Evolutionary conservation across 2,888 invertebrate genomes (phyloP), one percentile per base, ranked within the genome.

Genomic region (Elysia crispata): DNA sequence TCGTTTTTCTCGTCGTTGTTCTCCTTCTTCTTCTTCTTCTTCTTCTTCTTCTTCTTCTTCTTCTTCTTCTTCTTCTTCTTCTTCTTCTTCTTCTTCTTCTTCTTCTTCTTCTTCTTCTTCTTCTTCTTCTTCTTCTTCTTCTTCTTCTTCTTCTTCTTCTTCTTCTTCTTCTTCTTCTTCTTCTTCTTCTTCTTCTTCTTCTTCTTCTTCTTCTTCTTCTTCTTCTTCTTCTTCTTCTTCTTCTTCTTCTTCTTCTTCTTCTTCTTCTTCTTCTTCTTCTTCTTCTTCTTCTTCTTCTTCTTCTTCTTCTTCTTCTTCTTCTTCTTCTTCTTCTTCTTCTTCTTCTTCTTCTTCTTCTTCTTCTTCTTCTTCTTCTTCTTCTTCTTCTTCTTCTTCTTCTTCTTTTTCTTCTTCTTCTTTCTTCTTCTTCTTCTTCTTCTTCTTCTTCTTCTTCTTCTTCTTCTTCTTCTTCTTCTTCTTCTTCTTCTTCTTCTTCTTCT

Each of bases 21-120:
- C 41, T 41, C 11, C 41, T 41, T 6, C 41, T 41, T 41, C 41
- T 3, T 41, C 30, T 30, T 66, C 30, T 30, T 66, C 25, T 30
- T 66, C 67, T 66, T 66, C 67, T 28, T 66, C 67, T 66, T 66
- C 67, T 66, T 66, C 67, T 66, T 66, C 67, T 66, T 66, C 67
- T 66, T 23, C 67, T 66, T 66, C 67, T 66, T 66, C 67, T 66
- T 66, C 67, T 66, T 66, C 67, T 66, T 66, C 67, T 28, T 66
- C 41, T 41, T 41, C 41, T 41, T 41, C 11, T n/a, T n/a, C n/a
- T n/a, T n/a, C n/a, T n/a, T n/a, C n/a, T n/a, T n/a, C n/a, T n/a
- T n/a, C n/a, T n/a, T n/a, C n/a, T n/a, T n/a, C n/a, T n/a, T n/a
- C n/a, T n/a, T n/a, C n/a, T n/a, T n/a, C n/a, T n/a, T n/a, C n/a